These are phyloP conservation scores for Caenorhabditis japonica DNA, from an alignment of 2,888 invertebrate genomes.

Conservation along the genomic window DNA sequence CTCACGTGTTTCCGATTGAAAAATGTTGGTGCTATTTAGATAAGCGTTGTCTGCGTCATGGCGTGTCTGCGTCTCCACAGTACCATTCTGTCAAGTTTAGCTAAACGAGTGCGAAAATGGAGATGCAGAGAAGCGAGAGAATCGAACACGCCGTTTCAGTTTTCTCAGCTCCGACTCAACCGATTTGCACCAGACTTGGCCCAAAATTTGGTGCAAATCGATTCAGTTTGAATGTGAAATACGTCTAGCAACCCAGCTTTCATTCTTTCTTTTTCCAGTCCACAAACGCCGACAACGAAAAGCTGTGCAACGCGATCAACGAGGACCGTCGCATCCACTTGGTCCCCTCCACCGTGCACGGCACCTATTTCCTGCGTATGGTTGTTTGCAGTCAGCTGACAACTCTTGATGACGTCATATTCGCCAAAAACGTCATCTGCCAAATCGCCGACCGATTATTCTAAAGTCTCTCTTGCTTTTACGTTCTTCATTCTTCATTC, in stretches of 20 bases:
- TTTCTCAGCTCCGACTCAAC: too few species aligned
- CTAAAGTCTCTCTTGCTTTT: conserved; percentile 4
- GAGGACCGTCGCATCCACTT: conserved; percentile 79
- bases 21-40: conserved; percentile 79
- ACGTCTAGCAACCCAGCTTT: too few species aligned
- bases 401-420: conserved; percentile 77
- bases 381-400: conserved; percentile 79
- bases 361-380: conserved; percentile 79
- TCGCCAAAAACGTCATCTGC: conserved; percentile 77
- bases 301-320: conserved; percentile 78
- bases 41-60: too few species aligned
- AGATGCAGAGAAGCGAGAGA: too few species aligned
- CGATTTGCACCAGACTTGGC: too few species aligned
- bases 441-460: conserved; percentile 36
- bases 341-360: conserved; percentile 78
- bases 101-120: too few species aligned
- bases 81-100: too few species aligned
- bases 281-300: conserved; percentile 78
- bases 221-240: too few species aligned
- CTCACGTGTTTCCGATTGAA: conserved; percentile 91
- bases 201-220: too few species aligned
- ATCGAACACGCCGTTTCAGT: too few species aligned
- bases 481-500: too few species aligned
- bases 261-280: conserved; percentile 77
- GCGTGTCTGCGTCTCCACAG: too few species aligned